Evolutionary conservation across 2,888 invertebrate species (phyloP), one percentile per base, ranked within the genome.

Genomic region (Sinotaia quadrata): DNA sequence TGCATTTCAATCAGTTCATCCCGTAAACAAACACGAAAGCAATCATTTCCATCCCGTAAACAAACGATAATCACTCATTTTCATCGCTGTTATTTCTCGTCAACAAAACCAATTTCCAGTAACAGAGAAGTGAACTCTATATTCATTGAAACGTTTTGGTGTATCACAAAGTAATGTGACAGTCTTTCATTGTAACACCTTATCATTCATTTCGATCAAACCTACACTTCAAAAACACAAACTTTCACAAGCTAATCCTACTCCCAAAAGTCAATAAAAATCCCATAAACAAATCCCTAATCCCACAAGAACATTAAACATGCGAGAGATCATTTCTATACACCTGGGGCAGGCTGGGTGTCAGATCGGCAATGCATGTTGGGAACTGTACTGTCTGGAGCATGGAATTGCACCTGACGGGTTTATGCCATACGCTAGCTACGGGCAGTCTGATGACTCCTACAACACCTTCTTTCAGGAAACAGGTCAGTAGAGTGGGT

Each of bases 381-480:
- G 73, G 73, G 73, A 73, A 57, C 65, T 73, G 41, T 73, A 73
- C 47, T 73, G 73, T 37, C 61, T 73, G 34, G 73, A 73, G 34
- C 73, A 73, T 54, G 59, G 65, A 41, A 71, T 73, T 21, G 66
- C 70, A 37, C 73, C 73, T 12, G 70, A 71, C 52, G 73, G 73
- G 7, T 49, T 68, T 10, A 61, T 60, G 52, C 47, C 71, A 29
- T 52, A 52, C 18, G 63, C 56, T 41, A 61, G 51, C 41, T 68
- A 65, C n/a, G 52, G 59, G 3, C 63, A 63, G 10, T 41, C 54
- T 4, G 71, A 73, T 47, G 67, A 73, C 57, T 73, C 73, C 21
- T 73, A 67, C 59, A 59, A 71, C 52, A 73, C 73, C 44, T 73
- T 73, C 41, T 73, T 73, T 59, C 59, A 44, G 34, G 73, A 73